Evolutionary conservation across 2,888 invertebrate genomes (phyloP).

Genomic region (Lochmaea capreae): DNA sequence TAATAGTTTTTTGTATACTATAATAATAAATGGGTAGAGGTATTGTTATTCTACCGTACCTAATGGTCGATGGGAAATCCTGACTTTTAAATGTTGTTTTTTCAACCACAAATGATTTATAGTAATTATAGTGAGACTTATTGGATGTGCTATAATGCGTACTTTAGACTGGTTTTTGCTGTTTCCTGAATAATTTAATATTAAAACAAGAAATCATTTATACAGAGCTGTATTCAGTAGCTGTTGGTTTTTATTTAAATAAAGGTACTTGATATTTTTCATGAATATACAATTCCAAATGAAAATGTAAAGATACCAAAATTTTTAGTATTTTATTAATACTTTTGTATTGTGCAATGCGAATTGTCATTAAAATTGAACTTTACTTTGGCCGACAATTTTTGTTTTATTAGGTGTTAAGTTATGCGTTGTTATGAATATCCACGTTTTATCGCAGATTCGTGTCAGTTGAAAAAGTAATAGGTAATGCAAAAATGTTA

Average conservation of each 20-base stretch:
- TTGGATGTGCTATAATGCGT: not conserved
- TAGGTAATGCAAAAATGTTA: not conserved
- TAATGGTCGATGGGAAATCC: not conserved
- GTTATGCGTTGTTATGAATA: not conserved
- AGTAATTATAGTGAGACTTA: not conserved
- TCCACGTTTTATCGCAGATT: not conserved
- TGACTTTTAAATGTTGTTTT: slow-evolving; percentile 11
- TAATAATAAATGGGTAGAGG: not conserved
- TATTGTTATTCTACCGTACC: slow-evolving; percentile 14
- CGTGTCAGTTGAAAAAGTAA: not conserved
- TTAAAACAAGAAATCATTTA: not conserved
- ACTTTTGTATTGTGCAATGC: no score
- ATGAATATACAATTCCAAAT: not conserved
- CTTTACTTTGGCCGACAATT: no score
- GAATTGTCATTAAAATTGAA: no score
- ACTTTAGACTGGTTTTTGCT: slow-evolving; percentile 13
- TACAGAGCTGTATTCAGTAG: not conserved
- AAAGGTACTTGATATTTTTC: no score
- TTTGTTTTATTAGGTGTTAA: no score
- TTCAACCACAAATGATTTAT: not conserved
- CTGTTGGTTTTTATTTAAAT: no score
- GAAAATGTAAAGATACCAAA: not conserved
- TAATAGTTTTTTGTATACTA: not conserved
- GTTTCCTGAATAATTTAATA: slow-evolving; percentile 8
- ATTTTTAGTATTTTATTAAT: no score